Evolutionary conservation across 2,113 vertebrate genomes (phyloP).

Genomic region (Geococcyx californianus): DNA sequence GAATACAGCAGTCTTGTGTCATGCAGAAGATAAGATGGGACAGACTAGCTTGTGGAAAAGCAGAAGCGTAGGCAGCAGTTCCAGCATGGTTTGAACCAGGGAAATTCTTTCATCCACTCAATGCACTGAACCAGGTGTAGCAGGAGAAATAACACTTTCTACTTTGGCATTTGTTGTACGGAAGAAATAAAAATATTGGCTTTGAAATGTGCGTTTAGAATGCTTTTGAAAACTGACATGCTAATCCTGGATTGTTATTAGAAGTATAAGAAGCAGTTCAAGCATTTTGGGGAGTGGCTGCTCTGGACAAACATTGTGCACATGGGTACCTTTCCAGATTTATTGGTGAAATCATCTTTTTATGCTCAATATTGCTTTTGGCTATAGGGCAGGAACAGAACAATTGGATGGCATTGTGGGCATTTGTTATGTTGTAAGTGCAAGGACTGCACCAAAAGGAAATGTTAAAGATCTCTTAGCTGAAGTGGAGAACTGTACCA

Average conservation of each 20-base stretch:
- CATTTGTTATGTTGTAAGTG: not conserved
- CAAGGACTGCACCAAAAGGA: not conserved
- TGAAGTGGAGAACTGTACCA: not conserved
- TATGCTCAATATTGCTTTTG: accelerated
- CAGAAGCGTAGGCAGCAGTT: not conserved
- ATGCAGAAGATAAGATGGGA: not conserved
- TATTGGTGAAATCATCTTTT: not conserved
- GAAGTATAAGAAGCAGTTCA: not conserved
- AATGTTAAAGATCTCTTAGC: not conserved
- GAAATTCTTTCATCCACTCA: not conserved
- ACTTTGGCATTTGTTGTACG: not conserved
- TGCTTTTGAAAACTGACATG: not conserved
- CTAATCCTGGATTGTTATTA: not conserved
- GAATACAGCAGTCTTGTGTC: not conserved
- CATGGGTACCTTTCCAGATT: not conserved
- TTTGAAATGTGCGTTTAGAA: not conserved
- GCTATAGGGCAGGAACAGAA: not conserved
- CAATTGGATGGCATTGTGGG: not conserved
- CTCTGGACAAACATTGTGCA: not conserved
- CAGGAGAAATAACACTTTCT: not conserved
- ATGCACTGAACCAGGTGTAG: not conserved
- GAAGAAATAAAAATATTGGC: not conserved
- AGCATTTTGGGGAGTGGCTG: accelerated
- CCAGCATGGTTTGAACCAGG: not conserved
- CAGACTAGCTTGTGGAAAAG: not conserved